Evolutionary conservation across 2,797 vertebrate species (phyloP).

Genomic region (Sphenodon punctatus): DNA sequence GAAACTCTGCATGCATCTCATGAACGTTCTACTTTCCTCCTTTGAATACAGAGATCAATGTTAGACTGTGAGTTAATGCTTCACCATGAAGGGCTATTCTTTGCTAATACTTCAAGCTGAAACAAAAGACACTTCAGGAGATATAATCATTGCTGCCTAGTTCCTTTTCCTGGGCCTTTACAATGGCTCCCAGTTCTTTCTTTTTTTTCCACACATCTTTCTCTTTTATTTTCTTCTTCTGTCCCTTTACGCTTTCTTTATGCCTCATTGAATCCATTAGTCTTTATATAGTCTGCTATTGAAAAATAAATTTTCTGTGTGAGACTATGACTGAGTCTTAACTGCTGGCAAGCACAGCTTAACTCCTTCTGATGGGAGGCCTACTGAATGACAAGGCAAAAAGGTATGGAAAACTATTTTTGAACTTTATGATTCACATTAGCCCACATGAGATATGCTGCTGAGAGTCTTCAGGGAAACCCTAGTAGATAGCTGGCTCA

Average conservation of each 20-base stretch:
- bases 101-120: conserved; percentile 82
- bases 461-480: not conserved
- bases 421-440: not conserved
- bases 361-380: conserved; percentile 60
- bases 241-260: conserved; percentile 76
- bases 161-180: conserved; percentile 80
- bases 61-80: conserved; percentile 84
- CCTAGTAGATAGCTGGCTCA: not conserved
- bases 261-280: conserved; percentile 86
- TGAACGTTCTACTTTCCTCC: conserved; percentile 90
- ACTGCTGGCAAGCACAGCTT: conserved; percentile 64
- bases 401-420: conserved; percentile 43
- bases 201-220: conserved; percentile 75
- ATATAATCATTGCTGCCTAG: conserved; percentile 84
- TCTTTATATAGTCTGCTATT: conserved; percentile 77
- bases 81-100: conserved; percentile 86
- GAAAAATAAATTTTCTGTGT: conserved; percentile 76
- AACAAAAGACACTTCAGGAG: conserved; percentile 93
- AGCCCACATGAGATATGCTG: accelerated
- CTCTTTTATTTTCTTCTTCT: conserved; percentile 65
- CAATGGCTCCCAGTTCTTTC: conserved; percentile 82
- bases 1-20: conserved; percentile 95
- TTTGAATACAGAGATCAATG: conserved; percentile 93
- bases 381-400: conserved; percentile 39
- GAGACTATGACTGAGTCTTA: conserved; percentile 64